phyloP scores from a whole-genome alignment of 2,888 invertebrate genomes.

The Seira musarum region DNA sequence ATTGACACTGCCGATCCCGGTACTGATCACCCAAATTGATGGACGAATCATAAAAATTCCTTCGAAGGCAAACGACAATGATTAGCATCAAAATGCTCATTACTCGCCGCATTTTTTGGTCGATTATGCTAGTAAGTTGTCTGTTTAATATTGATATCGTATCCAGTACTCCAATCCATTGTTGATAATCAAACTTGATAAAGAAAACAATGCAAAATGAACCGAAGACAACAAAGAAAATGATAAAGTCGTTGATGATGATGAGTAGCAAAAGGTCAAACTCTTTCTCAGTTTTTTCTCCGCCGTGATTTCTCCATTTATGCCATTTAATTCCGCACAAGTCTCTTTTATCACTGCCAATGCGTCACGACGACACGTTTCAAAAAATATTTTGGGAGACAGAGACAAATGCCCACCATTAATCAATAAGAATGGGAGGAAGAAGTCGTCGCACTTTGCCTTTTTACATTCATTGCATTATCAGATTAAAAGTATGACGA shows the following conservation, averaged over 20 bases:
- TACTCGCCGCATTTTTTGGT: background rate
- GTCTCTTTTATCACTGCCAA: slow-evolving; percentile 15
- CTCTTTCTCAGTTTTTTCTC: background rate
- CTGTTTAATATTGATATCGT: slow-evolving; percentile 4
- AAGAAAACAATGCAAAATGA: background rate
- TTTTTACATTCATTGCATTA: background rate
- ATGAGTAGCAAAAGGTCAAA: slow-evolving; percentile 10
- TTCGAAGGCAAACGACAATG: too few species aligned
- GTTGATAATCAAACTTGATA: background rate
- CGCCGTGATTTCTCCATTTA: slow-evolving; percentile 46
- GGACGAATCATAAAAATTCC: too few species aligned
- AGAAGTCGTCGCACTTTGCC: background rate
- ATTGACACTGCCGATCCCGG: slow-evolving; percentile 38
- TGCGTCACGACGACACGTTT: slow-evolving; percentile 21
- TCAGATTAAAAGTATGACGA: too few species aligned
- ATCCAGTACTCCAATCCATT: too few species aligned
- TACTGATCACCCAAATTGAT: slow-evolving; percentile 25
- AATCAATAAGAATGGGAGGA: slow-evolving; percentile 40
- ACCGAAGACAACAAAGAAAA: background rate
- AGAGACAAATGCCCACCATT: slow-evolving; percentile 47
- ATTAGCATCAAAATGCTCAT: background rate
- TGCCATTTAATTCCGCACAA: slow-evolving; percentile 37
- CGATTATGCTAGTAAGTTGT: too few species aligned
- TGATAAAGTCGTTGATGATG: background rate
- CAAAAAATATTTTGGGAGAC: slow-evolving; percentile 25